A percentile compares a stretch with the other conserved stretches of the same genome.
phyloP scores from a whole-genome alignment of 2,888 invertebrate species.

The Creontiades dilutus region DNA sequence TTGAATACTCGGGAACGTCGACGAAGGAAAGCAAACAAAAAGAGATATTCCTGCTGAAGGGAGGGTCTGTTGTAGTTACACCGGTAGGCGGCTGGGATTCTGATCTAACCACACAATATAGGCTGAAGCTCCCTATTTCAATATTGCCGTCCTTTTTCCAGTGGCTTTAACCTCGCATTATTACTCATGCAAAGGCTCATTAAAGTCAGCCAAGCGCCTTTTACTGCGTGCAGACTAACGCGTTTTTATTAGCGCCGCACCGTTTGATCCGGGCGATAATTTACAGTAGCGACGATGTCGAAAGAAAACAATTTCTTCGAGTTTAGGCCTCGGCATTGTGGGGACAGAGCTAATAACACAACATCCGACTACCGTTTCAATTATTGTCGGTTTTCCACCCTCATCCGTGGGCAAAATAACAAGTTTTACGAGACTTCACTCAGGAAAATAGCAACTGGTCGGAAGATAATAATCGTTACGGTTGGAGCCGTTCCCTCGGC shows the following conservation, averaged over 20 bases:
- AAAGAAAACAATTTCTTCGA: slow-evolving; percentile 14
- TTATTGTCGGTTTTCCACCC: neutral
- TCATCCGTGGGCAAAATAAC: neutral
- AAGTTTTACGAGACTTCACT: too few relatives aligned
- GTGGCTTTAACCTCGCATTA: slow-evolving; percentile 12
- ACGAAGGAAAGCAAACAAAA: neutral
- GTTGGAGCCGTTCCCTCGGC: too few relatives aligned
- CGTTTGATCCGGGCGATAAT: slow-evolving; percentile 27
- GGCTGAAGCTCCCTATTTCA: neutral
- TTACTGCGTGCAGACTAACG: slow-evolving; percentile 2
- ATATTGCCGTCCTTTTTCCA: neutral
- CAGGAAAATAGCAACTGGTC: too few relatives aligned
- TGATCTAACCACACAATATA: neutral
- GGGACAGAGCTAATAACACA: neutral
- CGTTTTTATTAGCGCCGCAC: slow-evolving; percentile 11
- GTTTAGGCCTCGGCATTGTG: neutral
- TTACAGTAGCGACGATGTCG: slow-evolving; percentile 2
- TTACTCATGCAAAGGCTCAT: slow-evolving; percentile 29
- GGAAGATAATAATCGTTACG: too few relatives aligned
- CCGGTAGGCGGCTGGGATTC: slow-evolving; percentile 19
- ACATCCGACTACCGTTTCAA: neutral
- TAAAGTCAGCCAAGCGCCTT: slow-evolving; percentile 39
- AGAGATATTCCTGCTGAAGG: neutral
- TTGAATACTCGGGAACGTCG: neutral
- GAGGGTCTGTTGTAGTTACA: neutral